Percentiles rank a stretch among this genome's conserved stretches.
These are phyloP conservation scores for Hirudinaria manillensis DNA, from an alignment of 2,888 invertebrate species.

Conservation along the genomic window DNA sequence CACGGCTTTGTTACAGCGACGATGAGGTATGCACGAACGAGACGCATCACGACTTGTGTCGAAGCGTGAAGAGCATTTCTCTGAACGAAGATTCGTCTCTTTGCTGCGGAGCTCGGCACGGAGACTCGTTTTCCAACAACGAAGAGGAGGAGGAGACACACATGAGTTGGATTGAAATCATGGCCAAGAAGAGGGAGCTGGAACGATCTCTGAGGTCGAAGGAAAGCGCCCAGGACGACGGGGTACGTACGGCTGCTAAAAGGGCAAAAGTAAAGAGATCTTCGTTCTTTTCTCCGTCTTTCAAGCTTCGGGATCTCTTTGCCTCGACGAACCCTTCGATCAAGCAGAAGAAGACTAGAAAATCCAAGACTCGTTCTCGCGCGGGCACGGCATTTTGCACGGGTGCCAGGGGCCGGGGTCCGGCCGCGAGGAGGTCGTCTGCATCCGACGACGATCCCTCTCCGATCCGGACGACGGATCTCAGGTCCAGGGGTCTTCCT, in stretches of 20 bases:
- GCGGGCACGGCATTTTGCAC: background rate
- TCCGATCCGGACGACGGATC: background rate
- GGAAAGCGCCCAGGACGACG: background rate
- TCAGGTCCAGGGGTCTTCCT: constrained; percentile 6
- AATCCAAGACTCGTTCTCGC: background rate
- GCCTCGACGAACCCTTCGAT: background rate
- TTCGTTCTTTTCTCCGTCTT: background rate
- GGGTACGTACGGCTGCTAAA: no score
- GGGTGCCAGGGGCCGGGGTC: background rate
- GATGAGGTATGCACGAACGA: background rate
- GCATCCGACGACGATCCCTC: background rate
- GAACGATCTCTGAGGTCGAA: background rate
- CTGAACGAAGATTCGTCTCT: constrained; percentile 6
- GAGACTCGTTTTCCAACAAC: background rate
- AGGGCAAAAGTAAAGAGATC: no score
- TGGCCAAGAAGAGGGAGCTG: constrained; percentile 12
- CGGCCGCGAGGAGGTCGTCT: background rate
- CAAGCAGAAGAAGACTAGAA: background rate
- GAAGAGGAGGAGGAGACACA: constrained; percentile 5
- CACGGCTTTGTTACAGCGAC: constrained; percentile 6
- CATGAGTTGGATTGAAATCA: constrained; percentile 22
- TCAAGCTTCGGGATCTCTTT: background rate
- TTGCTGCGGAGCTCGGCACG: background rate
- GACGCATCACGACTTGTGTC: background rate
- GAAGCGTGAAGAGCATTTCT: background rate